Evolutionary conservation across 2,888 invertebrate species (phyloP), one percentile per base, ranked within the genome.

Genomic region (Podotricha telesiphe): DNA sequence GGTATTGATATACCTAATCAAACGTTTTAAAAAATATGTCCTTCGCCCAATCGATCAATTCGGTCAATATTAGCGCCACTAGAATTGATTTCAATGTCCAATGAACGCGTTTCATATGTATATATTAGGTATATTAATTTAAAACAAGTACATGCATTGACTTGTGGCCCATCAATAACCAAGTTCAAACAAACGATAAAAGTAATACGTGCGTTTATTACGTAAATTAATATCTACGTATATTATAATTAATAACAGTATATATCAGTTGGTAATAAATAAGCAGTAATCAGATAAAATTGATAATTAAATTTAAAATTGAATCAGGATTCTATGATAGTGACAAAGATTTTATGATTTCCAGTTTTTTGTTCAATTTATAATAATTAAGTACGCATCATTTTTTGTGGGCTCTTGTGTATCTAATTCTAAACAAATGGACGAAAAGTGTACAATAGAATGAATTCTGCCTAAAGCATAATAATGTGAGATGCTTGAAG

Each of bases 51-150:
- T n/a, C n/a, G n/a, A n/a, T n/a, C n/a, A n/a, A n/a, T n/a, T n/a
- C n/a, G n/a, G n/a, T n/a, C 5, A 11, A 22, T 17, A 59, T 42
- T 59, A 59, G 42, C 42, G 6, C 8, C 10, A 8, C 11, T 58
- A 42, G 4, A 58, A 42, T 58, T 20, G 58, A 58, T 42, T 22
- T 22, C 59, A 59, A 59, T 45, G 45, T 59, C 59, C 45, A 59
- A 15, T 20, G n/a, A 42, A 45, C 15, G n/a, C 22, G 42, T n/a
- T 59, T n/a, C 15, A n/a, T 59, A n/a, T 59, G 10, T 11, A 10
- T 37, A n/a, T n/a, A n/a, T 22, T 22, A 37, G 37, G 37, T 13
- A 45, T n/a, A 59, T 13, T 17, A 15, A 59, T 59, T 59, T 45
- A 45, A 58, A 42, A 2, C 0, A 45, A 45, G 8, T 51, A 42